Conservation (phyloP, 2,797 vertebrate genomes). For the Arvicola amphibius region DNA sequence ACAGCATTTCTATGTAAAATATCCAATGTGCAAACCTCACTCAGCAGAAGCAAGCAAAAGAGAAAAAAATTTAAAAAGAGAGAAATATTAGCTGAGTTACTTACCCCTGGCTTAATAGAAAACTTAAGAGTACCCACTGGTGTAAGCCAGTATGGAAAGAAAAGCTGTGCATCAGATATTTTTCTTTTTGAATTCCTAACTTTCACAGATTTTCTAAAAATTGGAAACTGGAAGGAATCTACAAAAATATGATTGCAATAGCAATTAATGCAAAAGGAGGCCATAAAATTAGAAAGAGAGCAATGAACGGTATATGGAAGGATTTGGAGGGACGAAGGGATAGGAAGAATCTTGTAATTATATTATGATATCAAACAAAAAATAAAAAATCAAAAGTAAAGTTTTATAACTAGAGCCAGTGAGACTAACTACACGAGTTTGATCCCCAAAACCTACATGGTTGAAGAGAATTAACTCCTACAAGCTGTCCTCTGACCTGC, state of each 20-base stretch:
- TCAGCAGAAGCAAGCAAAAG: neutral
- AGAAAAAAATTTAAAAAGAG: neutral
- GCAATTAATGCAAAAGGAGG: neutral
- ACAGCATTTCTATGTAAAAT: neutral
- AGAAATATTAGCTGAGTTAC: neutral
- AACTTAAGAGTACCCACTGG: neutral
- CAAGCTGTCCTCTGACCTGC: neutral
- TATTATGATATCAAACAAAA: neutral
- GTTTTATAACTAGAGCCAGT: neutral
- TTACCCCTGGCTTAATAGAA: neutral
- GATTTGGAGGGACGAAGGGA: neutral
- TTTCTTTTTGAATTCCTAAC: conserved; percentile 30
- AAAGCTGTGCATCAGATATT: neutral
- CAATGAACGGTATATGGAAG: neutral
- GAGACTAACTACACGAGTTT: neutral
- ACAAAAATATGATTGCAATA: neutral
- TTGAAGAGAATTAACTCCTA: neutral
- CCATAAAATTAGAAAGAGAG: neutral
- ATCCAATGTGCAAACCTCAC: neutral
- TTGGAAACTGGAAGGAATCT: neutral
- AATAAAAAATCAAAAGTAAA: neutral
- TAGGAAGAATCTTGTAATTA: neutral
- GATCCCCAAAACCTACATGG: neutral
- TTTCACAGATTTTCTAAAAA: conserved; percentile 30
- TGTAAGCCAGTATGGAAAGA: conserved; percentile 6